Conservation (phyloP, 1,140 invertebrate genomes). For the Papilio glaucus region DNA sequence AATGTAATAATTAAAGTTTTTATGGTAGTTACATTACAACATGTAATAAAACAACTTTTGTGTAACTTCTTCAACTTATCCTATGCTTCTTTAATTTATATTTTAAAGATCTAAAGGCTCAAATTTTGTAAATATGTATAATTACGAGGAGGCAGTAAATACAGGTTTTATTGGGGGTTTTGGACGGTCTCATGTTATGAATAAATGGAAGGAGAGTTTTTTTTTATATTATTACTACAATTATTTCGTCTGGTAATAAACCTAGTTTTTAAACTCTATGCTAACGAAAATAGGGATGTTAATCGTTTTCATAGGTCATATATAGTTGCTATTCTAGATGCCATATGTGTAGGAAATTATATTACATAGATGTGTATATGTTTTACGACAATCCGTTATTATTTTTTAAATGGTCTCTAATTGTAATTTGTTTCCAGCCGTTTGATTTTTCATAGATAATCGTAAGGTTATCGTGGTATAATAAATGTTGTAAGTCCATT, state of each 20-base stretch:
- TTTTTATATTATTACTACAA: not conserved
- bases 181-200: not conserved
- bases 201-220: not conserved
- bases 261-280: not conserved
- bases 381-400: not conserved
- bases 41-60: too few relatives aligned
- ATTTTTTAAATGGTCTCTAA: not conserved
- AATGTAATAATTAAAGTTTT: too few relatives aligned
- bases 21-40: too few relatives aligned
- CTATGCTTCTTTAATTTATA: too few relatives aligned
- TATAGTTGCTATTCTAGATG: not conserved
- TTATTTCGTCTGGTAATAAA: not conserved
- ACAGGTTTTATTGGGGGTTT: not conserved
- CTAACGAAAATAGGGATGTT: not conserved
- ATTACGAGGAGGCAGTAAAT: too few relatives aligned
- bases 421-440: conserved; percentile 44
- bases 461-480: conserved; percentile 68
- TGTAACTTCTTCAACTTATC: too few relatives aligned
- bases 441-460: conserved; percentile 60
- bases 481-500: conserved; percentile 60
- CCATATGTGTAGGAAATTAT: not conserved
- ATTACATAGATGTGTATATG: not conserved
- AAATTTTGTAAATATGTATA: too few relatives aligned
- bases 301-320: not conserved
- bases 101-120: too few relatives aligned